Evolutionary conservation across 2,797 vertebrate species (phyloP).

Genomic region (Megaceryle alcyon): DNA sequence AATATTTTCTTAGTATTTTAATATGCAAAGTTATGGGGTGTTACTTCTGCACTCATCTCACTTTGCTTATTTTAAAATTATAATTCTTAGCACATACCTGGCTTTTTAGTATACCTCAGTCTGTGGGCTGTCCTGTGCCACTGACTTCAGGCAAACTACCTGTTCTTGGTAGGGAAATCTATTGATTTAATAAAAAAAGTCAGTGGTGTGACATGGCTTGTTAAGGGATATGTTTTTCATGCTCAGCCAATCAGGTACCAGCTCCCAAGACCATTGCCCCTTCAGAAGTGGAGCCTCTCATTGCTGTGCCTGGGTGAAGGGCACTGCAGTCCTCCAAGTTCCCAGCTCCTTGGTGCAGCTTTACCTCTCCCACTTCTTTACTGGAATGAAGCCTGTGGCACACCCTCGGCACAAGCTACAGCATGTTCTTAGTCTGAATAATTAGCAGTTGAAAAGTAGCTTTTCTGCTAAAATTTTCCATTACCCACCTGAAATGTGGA

Average conservation of each 20-base stretch:
- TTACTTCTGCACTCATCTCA: neutral
- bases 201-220: neutral
- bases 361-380: neutral
- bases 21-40: neutral
- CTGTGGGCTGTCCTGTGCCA: neutral
- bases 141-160: neutral
- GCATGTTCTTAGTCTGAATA: neutral
- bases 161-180: neutral
- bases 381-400: neutral
- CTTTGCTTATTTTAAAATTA: neutral
- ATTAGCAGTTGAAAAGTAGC: neutral
- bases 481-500: neutral
- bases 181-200: neutral
- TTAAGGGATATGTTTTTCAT: neutral
- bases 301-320: neutral
- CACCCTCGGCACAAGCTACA: fast-evolving
- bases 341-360: neutral
- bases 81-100: neutral
- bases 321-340: neutral
- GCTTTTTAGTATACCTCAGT: neutral
- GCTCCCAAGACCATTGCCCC: neutral
- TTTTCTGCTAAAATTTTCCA: neutral
- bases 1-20: neutral
- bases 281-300: neutral
- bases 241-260: neutral